Evolutionary conservation across 1,140 invertebrate genomes (phyloP), one percentile per base, ranked within the genome.

Genomic region (Bradysia coprophila): DNA sequence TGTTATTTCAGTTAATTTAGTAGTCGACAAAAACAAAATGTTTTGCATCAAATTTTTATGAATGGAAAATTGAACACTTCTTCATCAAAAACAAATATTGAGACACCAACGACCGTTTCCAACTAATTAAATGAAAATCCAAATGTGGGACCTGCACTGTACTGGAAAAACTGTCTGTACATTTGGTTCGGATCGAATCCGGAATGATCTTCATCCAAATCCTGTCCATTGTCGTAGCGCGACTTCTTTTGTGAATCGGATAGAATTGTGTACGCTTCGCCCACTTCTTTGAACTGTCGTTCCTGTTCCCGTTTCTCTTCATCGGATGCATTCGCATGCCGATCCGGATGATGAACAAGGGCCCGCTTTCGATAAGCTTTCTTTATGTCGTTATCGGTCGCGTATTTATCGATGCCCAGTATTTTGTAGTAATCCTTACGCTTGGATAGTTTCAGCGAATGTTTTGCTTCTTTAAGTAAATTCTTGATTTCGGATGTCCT

Each of bases 361-460:
- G 87, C 87, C 65, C 81, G 71, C 62, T 97, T 71, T 59, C 87
- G 77, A 56, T 97, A 98, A 8, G 87, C 88, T 61, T 92, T 93
- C 55, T 95, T 97, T 41, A 98, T 93, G 52, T 97, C 93, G 55
- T 94, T 89, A 36, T 87, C 85, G 2, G 75, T 76, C 3, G 92
- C 89, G 55, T 69, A 78, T 51, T 82, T 85, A 1, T 76, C 68
- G 23, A 98, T 67, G 15, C 92, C 91, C 31, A 98, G 67, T 51
- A 94, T 93, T 63, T 94, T 92, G 55, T 98, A 98, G 64, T 96
- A 98, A 61, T 98, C 92, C 70, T 97, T 98, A 41, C 90, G 83
- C 69, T 94, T 94, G 0, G 85, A 87, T 64, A 74, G 84, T 57
- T 89, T 91, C 39, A 94, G 59, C 21, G 81, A 78, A 33, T 86